Conservation (phyloP, 30 jellyfish, hydroid and myxozoan species). For the Aurelia sp. region DNA sequence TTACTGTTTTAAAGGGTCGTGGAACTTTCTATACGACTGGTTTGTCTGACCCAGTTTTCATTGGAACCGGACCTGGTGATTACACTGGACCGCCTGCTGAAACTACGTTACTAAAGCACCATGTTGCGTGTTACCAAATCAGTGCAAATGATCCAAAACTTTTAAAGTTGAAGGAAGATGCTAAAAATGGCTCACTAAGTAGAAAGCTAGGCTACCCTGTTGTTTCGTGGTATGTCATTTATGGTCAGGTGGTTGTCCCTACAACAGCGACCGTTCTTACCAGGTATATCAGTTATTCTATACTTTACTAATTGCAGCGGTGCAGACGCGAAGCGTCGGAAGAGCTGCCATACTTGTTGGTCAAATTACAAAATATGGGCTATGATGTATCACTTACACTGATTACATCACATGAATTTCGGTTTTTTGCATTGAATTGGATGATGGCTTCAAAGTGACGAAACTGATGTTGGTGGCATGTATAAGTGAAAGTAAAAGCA, state of each 20-base stretch:
- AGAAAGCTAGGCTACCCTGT: slow-evolving; percentile 29
- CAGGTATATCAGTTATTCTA: not conserved
- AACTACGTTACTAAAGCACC: not conserved
- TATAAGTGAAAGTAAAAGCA: too few species aligned
- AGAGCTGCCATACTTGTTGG: too few species aligned
- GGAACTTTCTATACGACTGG: slow-evolving; percentile 7
- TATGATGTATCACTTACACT: too few species aligned
- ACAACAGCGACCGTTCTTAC: not conserved
- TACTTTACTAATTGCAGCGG: too few species aligned
- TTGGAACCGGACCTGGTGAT: not conserved
- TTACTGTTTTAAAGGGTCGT: not conserved
- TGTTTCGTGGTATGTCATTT: slow-evolving; percentile 26
- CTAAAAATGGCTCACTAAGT: not conserved
- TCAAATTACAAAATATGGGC: too few species aligned
- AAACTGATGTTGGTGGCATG: too few species aligned
- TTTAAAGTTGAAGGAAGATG: slow-evolving; percentile 10
- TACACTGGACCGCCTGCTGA: not conserved
- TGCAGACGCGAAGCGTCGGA: too few species aligned
- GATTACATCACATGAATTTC: too few species aligned
- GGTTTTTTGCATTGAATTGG: too few species aligned
- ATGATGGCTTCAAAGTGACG: too few species aligned
- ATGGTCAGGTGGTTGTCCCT: slow-evolving; percentile 14
- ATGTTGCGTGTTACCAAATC: slow-evolving; percentile 20
- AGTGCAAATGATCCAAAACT: not conserved
- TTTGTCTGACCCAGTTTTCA: not conserved